phyloP scores from a whole-genome alignment of 2,113 vertebrate genomes.

The Notothenia rossii region DNA sequence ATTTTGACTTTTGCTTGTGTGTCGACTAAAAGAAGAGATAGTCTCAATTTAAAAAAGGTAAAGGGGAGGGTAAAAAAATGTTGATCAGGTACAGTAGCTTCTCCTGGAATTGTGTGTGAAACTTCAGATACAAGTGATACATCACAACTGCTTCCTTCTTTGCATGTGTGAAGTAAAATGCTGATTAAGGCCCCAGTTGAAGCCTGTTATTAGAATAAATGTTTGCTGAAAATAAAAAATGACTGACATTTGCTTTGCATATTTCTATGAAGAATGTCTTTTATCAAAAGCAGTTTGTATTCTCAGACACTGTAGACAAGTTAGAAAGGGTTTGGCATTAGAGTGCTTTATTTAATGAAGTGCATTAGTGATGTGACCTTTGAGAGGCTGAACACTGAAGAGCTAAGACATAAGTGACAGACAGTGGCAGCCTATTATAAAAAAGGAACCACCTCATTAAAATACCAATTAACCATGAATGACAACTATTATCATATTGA shows the following conservation, averaged over 20 bases:
- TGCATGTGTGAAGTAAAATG: constrained; percentile 66
- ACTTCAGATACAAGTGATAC: constrained; percentile 46
- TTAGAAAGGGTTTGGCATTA: neutral
- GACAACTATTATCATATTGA: neutral
- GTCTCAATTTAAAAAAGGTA: constrained; percentile 25
- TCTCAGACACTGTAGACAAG: constrained; percentile 6
- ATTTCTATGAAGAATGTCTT: neutral
- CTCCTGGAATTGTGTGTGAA: constrained; percentile 19
- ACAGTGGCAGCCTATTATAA: constrained; percentile 5
- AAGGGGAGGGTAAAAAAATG: constrained; percentile 15
- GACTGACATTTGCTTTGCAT: no score
- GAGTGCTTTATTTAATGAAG: constrained; percentile 23
- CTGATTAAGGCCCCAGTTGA: constrained; percentile 60
- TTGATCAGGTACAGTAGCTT: constrained; percentile 14
- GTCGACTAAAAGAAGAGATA: constrained; percentile 7
- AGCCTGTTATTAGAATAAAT: constrained; percentile 56
- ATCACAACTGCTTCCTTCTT: constrained; percentile 60
- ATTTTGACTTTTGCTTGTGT: constrained; percentile 27
- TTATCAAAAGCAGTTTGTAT: neutral
- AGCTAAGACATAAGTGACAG: constrained; percentile 16
- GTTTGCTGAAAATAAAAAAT: constrained; percentile 10
- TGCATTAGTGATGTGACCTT: constrained; percentile 50
- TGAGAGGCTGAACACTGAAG: constrained; percentile 19
- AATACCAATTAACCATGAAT: constrained; percentile 16
- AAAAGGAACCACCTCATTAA: constrained; percentile 25